These are phyloP conservation scores for Etheostoma spectabile DNA, from an alignment of 2,113 vertebrate species.

Conservation along the genomic window DNA sequence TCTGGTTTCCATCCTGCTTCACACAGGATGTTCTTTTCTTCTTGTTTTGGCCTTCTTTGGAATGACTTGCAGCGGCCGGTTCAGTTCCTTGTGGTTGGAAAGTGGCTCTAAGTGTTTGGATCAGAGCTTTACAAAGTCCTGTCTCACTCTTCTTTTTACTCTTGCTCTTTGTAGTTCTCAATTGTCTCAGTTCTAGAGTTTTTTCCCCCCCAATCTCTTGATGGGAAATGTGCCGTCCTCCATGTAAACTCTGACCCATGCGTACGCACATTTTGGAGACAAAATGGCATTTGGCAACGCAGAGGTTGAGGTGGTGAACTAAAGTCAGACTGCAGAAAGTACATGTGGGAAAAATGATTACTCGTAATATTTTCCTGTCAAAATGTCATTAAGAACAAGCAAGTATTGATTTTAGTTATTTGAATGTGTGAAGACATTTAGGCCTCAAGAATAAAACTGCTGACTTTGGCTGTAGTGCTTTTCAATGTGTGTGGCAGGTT, in stretches of 20 bases:
- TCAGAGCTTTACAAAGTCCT: constrained; percentile 24
- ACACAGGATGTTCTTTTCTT: constrained; percentile 60
- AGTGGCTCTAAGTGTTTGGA: constrained; percentile 39
- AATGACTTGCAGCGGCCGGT: constrained; percentile 43
- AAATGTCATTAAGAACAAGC: background rate
- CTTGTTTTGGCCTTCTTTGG: constrained; percentile 77
- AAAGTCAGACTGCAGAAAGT: no score
- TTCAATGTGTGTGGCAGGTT: background rate
- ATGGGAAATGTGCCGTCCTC: no score
- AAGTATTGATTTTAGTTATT: background rate
- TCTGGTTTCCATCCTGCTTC: constrained; percentile 73
- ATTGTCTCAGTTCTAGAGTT: background rate
- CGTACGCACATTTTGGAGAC: no score
- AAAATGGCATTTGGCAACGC: no score
- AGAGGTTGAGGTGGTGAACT: no score
- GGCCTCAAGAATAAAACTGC: background rate
- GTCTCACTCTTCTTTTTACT: background rate
- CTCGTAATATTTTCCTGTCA: background rate
- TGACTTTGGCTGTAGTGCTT: background rate
- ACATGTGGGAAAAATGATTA: no score
- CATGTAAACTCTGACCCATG: no score
- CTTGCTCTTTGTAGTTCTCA: constrained; percentile 17
- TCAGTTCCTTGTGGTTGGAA: constrained; percentile 65
- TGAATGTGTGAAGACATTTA: background rate
- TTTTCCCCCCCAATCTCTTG: background rate